Percentiles rank a stretch among this genome's conserved stretches.
These are phyloP conservation scores for Drosophila nikananu DNA, from an alignment of 1,140 invertebrate genomes.

Conservation along the genomic window DNA sequence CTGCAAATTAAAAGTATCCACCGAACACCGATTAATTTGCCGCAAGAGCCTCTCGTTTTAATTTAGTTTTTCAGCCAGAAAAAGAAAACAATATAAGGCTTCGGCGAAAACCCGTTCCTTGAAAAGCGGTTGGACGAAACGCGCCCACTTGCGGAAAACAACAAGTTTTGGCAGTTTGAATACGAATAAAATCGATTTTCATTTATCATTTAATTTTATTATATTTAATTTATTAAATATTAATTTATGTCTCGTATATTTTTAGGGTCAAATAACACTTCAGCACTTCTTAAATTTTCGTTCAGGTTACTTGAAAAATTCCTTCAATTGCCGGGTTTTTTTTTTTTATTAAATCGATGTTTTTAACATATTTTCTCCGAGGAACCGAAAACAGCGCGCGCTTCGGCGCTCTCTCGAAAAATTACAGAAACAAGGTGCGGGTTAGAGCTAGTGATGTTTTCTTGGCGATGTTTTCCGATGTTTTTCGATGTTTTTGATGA, in stretches of 20 bases:
- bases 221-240: conserved; percentile 1
- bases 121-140: conserved; percentile 25
- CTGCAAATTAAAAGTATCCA: conserved; percentile 33
- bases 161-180: conserved; percentile 33
- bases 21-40: conserved; percentile 33
- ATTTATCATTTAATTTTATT: too few species aligned
- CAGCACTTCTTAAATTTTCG: background rate
- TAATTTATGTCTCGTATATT: background rate
- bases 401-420: conserved; percentile 25
- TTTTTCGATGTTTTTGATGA: too few species aligned
- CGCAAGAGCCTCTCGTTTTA: conserved; percentile 20
- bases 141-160: conserved; percentile 34
- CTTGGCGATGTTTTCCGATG: too few species aligned
- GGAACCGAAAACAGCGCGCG: conserved; percentile 37
- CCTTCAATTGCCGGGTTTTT: conserved; percentile 4
- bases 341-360: background rate
- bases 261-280: background rate
- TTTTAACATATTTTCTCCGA: conserved; percentile 11
- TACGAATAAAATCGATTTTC: conserved; percentile 14
- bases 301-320: background rate
- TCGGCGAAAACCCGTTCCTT: conserved; percentile 34
- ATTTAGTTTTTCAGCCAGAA: conserved; percentile 25
- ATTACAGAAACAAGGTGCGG: conserved; percentile 18
- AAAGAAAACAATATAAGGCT: conserved; percentile 26
- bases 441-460: too few species aligned